phyloP scores from a whole-genome alignment of 2,113 vertebrate genomes.

The Anguilla japonica region DNA sequence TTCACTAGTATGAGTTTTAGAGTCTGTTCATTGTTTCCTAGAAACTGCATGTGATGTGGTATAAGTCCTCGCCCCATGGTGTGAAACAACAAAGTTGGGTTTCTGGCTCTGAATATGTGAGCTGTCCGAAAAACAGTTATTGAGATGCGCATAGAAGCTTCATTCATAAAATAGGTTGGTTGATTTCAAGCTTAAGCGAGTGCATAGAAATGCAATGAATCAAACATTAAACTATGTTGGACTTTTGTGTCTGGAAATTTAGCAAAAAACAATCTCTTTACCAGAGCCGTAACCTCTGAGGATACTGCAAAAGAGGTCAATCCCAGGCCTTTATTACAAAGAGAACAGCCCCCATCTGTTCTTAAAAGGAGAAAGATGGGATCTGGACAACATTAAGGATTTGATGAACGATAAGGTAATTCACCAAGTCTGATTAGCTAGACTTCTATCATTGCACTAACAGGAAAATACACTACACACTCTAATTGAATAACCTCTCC shows the following conservation, averaged over 20 bases:
- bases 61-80: background rate
- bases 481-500: background rate
- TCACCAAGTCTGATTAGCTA: background rate
- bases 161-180: background rate
- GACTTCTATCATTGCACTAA: background rate
- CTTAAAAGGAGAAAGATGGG: background rate
- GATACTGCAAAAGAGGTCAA: background rate
- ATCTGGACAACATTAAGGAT: background rate
- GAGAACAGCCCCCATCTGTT: background rate
- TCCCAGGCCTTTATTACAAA: background rate
- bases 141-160: background rate
- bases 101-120: background rate
- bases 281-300: background rate
- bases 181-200: background rate
- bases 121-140: background rate
- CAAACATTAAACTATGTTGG: background rate
- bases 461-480: background rate
- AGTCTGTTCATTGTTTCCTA: background rate
- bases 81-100: background rate
- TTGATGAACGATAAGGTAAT: constrained; percentile 5
- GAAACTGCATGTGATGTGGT: background rate
- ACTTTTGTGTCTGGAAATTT: background rate
- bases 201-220: background rate
- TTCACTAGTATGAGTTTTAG: background rate
- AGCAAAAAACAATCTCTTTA: background rate